A percentile compares a stretch with the other conserved stretches of the same genome.
phyloP scores from a whole-genome alignment of 2,113 vertebrate genomes.

The Tragulus kanchil region DNA sequence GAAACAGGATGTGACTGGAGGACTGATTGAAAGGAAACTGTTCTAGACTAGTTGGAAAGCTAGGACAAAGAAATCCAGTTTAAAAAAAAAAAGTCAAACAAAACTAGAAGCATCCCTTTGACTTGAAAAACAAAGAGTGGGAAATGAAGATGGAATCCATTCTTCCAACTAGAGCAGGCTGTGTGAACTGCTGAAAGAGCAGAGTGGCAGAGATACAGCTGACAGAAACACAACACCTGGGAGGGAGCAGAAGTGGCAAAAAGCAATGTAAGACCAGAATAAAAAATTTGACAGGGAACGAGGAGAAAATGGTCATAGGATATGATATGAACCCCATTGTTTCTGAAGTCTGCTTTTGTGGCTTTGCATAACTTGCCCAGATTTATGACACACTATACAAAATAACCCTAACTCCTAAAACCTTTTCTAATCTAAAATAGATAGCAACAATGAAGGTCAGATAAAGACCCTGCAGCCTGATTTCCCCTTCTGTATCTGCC shows the following conservation, averaged over 20 bases:
- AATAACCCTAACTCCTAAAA: constrained; percentile 49
- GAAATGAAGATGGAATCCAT: not conserved
- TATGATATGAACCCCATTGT: not conserved
- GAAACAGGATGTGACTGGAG: not conserved
- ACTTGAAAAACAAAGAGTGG: not conserved
- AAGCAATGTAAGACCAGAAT: no score
- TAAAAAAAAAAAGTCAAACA: not conserved
- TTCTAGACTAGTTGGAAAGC: not conserved
- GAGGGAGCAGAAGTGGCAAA: not conserved
- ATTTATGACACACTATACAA: constrained; percentile 36
- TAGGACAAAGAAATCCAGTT: not conserved
- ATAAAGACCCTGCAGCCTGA: constrained; percentile 64
- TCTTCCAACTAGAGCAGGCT: not conserved
- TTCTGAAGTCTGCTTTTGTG: constrained; percentile 43
- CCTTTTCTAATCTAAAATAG: constrained; percentile 64
- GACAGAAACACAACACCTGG: not conserved
- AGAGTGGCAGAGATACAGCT: not conserved
- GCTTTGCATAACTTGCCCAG: constrained; percentile 52
- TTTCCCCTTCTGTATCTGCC: constrained; percentile 61
- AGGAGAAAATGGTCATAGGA: not conserved
- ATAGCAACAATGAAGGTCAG: constrained; percentile 63
- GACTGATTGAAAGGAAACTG: not conserved
- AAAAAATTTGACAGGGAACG: not conserved
- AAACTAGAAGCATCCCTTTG: not conserved
- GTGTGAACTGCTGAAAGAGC: not conserved